Evolutionary conservation across 1,140 invertebrate genomes (phyloP).

Genomic region (Lepeophtheirus salmonis): DNA sequence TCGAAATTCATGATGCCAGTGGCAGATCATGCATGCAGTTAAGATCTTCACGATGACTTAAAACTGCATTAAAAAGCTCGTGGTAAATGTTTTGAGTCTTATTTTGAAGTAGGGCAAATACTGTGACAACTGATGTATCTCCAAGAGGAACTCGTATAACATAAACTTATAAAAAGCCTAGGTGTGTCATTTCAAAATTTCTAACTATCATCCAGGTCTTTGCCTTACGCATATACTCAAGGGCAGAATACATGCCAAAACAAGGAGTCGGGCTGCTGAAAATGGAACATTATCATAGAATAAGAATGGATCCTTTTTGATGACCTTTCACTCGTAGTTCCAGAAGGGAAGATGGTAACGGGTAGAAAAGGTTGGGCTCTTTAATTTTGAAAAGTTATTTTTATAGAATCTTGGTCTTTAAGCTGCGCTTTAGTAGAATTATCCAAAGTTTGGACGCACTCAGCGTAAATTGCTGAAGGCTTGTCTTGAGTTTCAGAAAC

Average conservation of each 20-base stretch:
- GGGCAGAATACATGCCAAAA: background rate
- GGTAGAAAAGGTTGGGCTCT: background rate
- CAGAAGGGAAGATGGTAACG: background rate
- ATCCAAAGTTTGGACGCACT: too few species aligned
- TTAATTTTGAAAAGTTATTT: background rate
- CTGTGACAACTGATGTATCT: background rate
- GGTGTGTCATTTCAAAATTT: background rate
- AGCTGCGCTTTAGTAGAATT: too few species aligned
- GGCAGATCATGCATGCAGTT: background rate
- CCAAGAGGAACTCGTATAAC: background rate
- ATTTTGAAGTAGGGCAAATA: background rate
- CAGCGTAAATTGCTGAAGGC: too few species aligned
- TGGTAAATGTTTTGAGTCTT: background rate
- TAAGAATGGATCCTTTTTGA: background rate
- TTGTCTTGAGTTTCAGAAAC: too few species aligned
- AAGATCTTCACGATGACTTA: background rate
- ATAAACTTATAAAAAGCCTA: background rate
- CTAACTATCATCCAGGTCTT: background rate
- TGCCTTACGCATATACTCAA: background rate
- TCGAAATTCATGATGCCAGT: background rate
- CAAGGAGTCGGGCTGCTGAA: background rate
- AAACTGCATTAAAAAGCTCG: background rate
- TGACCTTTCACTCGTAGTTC: background rate
- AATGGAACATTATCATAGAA: background rate
- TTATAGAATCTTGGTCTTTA: background rate